These are phyloP conservation scores for Hirundo rustica DNA, from an alignment of 2,797 vertebrate species.

Conservation along the genomic window DNA sequence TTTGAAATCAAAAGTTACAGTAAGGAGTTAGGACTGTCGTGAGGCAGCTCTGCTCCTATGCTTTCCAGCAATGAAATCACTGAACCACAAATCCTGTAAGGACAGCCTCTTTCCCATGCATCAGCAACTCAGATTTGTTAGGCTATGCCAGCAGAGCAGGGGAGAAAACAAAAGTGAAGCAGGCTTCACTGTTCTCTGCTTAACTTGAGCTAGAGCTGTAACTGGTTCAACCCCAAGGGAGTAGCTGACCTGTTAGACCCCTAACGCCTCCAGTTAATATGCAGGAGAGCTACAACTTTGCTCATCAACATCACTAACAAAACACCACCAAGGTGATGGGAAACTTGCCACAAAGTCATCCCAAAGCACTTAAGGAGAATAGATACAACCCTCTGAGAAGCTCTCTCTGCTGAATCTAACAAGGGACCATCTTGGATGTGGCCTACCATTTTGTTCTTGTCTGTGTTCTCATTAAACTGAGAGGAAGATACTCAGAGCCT, in stretches of 20 bases:
- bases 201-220: neutral
- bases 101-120: neutral
- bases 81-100: conserved; percentile 47
- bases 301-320: neutral
- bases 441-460: neutral
- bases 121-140: neutral
- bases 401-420: neutral
- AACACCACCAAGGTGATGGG: neutral
- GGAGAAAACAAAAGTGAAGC: neutral
- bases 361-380: neutral
- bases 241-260: neutral
- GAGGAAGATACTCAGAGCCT: neutral
- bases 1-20: neutral
- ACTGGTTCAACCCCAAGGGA: neutral
- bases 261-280: neutral
- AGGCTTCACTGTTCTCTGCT: neutral
- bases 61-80: conserved; percentile 1
- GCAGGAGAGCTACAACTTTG: neutral
- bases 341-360: neutral
- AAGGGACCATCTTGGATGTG: neutral
- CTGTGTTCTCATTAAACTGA: neutral
- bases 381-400: neutral
- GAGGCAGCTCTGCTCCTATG: neutral
- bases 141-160: neutral
- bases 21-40: neutral